Base-by-base conservation (phyloP, 2,888 invertebrate species). In the Candidula unifasciata region DNA sequence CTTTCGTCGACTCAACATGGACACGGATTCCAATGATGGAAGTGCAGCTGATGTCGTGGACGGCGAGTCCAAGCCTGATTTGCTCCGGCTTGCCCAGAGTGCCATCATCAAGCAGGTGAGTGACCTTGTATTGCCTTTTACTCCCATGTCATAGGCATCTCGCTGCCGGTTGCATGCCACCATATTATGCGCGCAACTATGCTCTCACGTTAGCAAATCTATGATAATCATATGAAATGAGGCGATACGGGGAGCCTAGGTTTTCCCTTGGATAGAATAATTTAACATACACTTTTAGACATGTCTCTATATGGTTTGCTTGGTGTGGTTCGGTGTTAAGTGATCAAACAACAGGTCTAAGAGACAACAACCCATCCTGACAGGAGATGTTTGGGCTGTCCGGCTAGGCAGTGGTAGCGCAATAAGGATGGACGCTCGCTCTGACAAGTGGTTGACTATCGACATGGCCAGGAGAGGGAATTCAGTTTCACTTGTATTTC, bases 91-190 rank as follows among this genome's bases (percentile, higher is more conserved):
- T 44, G 93, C 93, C 37, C 93, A 93, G 87, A 89, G 90, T 1
- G 93, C 93, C 87, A 93, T 93, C 85, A 93, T 93, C 84, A 93
- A 93, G 88, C 93, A 93, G 91, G 93, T 93, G 87, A 83, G 87
- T 84, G 33, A 21, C 30, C n/a, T 24, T 54, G 71, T 78, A 57
- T 76, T 30, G 68, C 81, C 74, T 77, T 76, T 54, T 27, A n/a
- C 64, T 66, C 27, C 74, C 71, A 30, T 74, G 35, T 13, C 8
- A 10, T 10, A 6, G 44, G 44, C 44, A 44, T 44, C 44, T 6
- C 44, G 13, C 44, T 77, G 80, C 83, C 86, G 86, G 85, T 86
- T 87, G 80, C 84, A 85, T 79, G 13, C 27, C 66, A 74, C 77
- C 82, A 84, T 84, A 82, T 87, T 86, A 87, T 87, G 87, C 87